Base-by-base conservation (phyloP, 2,888 invertebrate genomes). In the Lasioglossum pauxillum region DNA sequence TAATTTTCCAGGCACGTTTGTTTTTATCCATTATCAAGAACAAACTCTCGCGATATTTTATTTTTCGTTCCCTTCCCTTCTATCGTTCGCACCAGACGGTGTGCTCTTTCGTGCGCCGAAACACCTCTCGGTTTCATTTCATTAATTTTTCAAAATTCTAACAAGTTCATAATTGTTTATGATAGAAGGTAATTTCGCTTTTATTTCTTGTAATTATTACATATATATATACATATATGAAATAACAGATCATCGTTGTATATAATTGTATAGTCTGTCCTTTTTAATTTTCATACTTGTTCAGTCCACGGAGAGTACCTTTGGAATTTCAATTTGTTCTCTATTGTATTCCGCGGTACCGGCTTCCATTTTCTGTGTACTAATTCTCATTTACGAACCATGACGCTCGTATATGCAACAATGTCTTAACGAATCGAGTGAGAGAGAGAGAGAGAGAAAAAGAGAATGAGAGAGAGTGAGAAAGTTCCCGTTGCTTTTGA, bases 141-240 rank as follows among this genome's bases (percentile, higher is more conserved):
- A 35, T 74, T 71, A 35, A 53, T 74, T 74, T 23, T n/a, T 53
- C 49, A 49, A 74, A 74, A 74, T 74, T 41, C 23, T 69, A 69
- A 69, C 23, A 38, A 27, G 38, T 41, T 38, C 71, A 71, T 12
- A 44, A 44, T 41, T n/a, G 12, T n/a, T 71, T 41, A 46, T 3
- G 27, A 27, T 72, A 44, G 4, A 44, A 44, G 49, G 23, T 74
- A 49, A 53, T 46, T 5, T 35, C 44, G n/a, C n/a, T 46, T 49
- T 49, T 23, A 31, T 73, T 46, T 14, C 44, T 73, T 49, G 8
- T 31, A 73, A 41, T 46, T 27, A 38, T 44, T 41, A 67, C 16
- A 69, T 1, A 49, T 23, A 49, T 2, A 7, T 7, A 49, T 23
- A 49, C 0, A 19, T 7, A 19, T 53, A 53, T 23, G 16, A 44